Conservation (phyloP, 2,113 vertebrate species). For the Murina feae region DNA sequence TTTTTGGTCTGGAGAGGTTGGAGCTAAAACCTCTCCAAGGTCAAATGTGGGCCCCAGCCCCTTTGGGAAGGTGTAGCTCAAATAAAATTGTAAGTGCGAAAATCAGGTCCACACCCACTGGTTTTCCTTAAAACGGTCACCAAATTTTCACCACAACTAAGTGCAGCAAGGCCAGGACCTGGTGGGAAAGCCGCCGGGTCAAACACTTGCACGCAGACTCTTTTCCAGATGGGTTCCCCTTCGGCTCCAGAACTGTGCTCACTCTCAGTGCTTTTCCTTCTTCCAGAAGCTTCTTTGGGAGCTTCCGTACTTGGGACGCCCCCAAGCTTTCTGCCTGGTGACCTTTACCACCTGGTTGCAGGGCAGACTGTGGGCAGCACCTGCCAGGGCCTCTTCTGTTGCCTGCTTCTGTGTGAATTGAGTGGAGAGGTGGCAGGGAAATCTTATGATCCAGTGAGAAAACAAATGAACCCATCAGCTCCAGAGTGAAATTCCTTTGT, state of each 20-base stretch:
- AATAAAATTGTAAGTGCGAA: not conserved
- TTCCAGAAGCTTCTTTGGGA: not conserved
- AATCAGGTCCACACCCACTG: not conserved
- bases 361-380: not conserved
- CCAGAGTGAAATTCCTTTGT: not conserved
- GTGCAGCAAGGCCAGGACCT: not conserved
- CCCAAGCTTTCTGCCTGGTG: not conserved
- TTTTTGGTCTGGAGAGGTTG: not conserved
- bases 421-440: not conserved
- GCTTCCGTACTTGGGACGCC: not conserved
- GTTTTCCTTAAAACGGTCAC: not conserved
- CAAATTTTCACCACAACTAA: not conserved
- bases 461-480: not conserved
- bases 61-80: not conserved
- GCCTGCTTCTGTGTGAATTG: rapidly evolving
- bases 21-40: not conserved
- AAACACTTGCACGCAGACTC: not conserved
- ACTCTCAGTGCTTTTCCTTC: not conserved
- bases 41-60: not conserved
- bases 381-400: not conserved
- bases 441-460: not conserved
- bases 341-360: slow-evolving; percentile 34
- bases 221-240: not conserved
- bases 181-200: not conserved
- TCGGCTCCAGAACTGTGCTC: not conserved